Evolutionary conservation across 2,888 invertebrate species (phyloP), one percentile per base, ranked within the genome.

Genomic region (Caenorhabditis parvicauda): DNA sequence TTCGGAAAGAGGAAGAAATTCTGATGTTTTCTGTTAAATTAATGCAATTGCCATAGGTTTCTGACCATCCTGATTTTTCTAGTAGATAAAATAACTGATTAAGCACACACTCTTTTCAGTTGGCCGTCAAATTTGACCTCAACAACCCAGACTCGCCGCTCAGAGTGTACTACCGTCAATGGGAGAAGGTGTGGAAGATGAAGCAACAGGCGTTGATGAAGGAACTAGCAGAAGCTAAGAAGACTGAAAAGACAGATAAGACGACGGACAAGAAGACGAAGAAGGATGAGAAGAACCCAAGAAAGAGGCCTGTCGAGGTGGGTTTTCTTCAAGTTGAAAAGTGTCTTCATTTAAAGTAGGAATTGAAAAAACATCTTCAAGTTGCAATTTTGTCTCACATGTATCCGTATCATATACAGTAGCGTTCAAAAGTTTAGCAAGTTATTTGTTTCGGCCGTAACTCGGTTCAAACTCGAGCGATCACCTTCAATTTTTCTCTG

Each of bases 141-240:
- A 70, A 65, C 42, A 56, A 62, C 28, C 63, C 67, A 6, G 63
- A 70, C 22, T 61, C 64, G 39, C 72, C 72, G 19, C 53, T 72
- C 35, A 61, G 64, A 2, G n/a, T 59, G 24, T 72, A 60, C 57
- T 69, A 72, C 43, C 38, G 69, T 12, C 62, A 69, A 48, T 67
- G 69, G 72, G 62, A 66, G 48, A 65, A 67, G 44, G 64, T 65
- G 19, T 72, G 72, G 72, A 72, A 72, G 60, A 54, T 63, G 55
- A 69, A 67, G 53, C 61, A 67, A 28, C 44, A 51, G 35, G 39
- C 58, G 28, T 17, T 48, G 5, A 6, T 35, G 3, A 3, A 37
- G 29, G 39, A 46, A 24, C 4, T 43, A 24, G 19, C 6, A 7
- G 7, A 17, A 6, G 7, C n/a, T 12, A 17, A 28, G n/a, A 32